phyloP scores from a whole-genome alignment of 2,888 invertebrate genomes.

The Cotesia congregata region DNA sequence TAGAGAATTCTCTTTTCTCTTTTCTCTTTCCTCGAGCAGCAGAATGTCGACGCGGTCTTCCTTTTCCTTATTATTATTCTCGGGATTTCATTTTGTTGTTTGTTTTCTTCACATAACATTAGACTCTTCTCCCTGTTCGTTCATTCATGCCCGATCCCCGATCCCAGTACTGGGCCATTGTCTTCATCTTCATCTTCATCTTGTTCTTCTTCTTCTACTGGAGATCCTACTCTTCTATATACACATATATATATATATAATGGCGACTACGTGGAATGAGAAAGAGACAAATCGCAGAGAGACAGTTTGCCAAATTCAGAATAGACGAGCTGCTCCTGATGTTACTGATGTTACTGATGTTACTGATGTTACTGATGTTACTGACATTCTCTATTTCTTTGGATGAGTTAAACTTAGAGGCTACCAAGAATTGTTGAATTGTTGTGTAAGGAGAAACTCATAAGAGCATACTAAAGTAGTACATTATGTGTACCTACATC shows the following conservation, averaged over 20 bases:
- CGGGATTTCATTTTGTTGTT: background rate
- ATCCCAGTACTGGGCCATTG: background rate
- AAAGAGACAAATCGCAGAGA: too few relatives aligned
- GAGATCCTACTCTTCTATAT: too few relatives aligned
- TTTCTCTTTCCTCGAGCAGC: slow-evolving; percentile 18
- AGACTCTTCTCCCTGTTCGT: background rate
- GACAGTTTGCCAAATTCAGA: too few relatives aligned
- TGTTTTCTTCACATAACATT: slow-evolving; percentile 3
- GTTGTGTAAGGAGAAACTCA: slow-evolving; percentile 29
- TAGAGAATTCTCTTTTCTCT: slow-evolving; percentile 37
- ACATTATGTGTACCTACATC: too few relatives aligned
- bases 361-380: too few relatives aligned
- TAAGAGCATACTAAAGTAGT: slow-evolving; percentile 19
- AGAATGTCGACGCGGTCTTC: slow-evolving; percentile 8
- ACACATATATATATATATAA: too few relatives aligned
- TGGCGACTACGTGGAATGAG: too few relatives aligned
- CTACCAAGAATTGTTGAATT: too few relatives aligned
- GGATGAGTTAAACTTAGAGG: too few relatives aligned
- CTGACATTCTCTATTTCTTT: too few relatives aligned
- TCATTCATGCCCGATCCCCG: background rate
- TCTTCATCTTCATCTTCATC: slow-evolving; percentile 13
- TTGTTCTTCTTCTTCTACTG: background rate
- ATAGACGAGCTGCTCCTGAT: too few relatives aligned
- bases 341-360: too few relatives aligned
- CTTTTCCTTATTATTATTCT: background rate